Evolutionary conservation across 2,888 invertebrate species (phyloP).

Genomic region (Lamellibrachia columna): DNA sequence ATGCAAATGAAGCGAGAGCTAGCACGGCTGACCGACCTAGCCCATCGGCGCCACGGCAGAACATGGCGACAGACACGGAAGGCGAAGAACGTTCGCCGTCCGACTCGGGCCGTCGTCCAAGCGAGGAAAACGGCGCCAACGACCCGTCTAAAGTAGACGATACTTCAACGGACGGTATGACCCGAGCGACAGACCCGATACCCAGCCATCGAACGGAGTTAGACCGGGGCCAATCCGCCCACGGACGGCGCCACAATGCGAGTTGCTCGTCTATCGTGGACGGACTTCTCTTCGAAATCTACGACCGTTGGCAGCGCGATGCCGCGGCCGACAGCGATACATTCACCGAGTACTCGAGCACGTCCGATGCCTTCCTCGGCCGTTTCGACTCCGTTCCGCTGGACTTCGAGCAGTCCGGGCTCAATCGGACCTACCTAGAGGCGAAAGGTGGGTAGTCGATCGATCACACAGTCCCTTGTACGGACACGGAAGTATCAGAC

Average conservation of each 20-base stretch:
- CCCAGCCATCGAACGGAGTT: neutral
- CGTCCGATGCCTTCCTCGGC: constrained; percentile 26
- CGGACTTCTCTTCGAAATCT: constrained; percentile 62
- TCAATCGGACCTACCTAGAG: constrained; percentile 7
- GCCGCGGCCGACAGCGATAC: constrained; percentile 62
- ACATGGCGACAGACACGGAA: neutral
- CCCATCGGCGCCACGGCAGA: neutral
- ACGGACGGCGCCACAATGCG: neutral
- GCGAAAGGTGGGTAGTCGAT: constrained; percentile 17
- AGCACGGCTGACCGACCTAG: constrained; percentile 7
- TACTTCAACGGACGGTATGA: neutral
- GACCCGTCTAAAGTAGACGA: neutral
- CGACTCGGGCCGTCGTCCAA: neutral
- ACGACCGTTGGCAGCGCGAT: constrained; percentile 59
- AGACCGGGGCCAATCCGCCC: neutral
- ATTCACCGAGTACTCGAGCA: constrained; percentile 24
- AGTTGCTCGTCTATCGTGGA: constrained; percentile 56
- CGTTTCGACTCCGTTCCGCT: constrained; percentile 21
- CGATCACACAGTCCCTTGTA: neutral
- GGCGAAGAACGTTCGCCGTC: neutral
- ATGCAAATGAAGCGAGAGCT: neutral
- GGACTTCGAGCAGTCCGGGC: constrained; percentile 14
- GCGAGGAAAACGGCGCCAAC: neutral
- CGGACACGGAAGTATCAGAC: neutral
- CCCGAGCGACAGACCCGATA: neutral